These are phyloP conservation scores for Agelastica alni DNA, from an alignment of 2,888 invertebrate genomes.

Conservation along the genomic window DNA sequence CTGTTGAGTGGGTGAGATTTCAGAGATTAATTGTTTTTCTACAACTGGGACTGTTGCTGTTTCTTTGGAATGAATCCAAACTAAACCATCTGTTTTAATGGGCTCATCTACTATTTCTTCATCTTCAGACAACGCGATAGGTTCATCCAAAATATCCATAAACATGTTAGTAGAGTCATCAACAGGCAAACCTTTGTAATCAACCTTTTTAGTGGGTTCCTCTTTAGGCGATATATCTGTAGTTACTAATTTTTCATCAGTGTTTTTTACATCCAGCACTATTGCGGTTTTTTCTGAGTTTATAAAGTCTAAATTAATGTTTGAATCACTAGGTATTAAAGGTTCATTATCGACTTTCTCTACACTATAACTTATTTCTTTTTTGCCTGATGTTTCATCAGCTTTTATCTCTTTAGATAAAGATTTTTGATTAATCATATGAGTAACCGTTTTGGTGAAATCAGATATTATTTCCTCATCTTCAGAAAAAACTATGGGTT, in stretches of 20 bases:
- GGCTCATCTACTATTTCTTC: conserved; percentile 21
- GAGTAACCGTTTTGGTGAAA: conserved; percentile 34
- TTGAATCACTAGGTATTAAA: background rate
- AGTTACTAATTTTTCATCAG: background rate
- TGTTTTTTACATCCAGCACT: background rate
- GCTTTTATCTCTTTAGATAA: too few relatives aligned
- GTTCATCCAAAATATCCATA: conserved; percentile 43
- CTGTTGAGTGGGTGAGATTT: too few relatives aligned
- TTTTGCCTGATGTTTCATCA: background rate
- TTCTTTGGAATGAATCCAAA: too few relatives aligned
- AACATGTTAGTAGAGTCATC: conserved; percentile 37
- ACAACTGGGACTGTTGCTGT: too few relatives aligned
- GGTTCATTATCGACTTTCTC: background rate
- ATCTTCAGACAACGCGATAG: conserved; percentile 43
- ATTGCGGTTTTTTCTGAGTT: background rate
- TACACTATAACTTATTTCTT: background rate
- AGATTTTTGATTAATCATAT: conserved; percentile 27
- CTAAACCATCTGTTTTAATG: too few relatives aligned
- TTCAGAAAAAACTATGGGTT: conserved; percentile 41
- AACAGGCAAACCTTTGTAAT: conserved; percentile 39
- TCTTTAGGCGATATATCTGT: background rate
- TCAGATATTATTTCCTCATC: conserved; percentile 27
- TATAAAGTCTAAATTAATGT: background rate
- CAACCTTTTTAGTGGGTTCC: conserved; percentile 20
- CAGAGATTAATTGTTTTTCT: too few relatives aligned